Evolutionary conservation across 35 echinoderm and acorn worm species (phyloP), one percentile per base, ranked within the genome.

Genomic region (Eucidaris tribuloides): DNA sequence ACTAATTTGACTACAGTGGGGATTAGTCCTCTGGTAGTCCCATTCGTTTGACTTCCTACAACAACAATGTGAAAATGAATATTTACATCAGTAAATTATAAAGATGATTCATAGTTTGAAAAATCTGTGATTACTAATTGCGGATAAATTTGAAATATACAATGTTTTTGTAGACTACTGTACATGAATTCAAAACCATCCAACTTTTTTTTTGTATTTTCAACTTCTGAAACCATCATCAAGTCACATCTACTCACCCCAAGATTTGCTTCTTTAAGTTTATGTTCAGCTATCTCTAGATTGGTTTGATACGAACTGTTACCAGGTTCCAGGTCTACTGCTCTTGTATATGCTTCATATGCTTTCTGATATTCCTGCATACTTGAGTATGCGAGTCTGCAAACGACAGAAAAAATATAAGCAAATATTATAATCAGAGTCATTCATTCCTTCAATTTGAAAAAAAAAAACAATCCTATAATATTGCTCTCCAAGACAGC

Each of bases 211-310:
- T n/a, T n/a, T n/a, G n/a, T n/a, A n/a, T n/a, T n/a, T n/a, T n/a
- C n/a, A n/a, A n/a, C n/a, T n/a, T n/a, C n/a, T n/a, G 11, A 64
- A 19, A 31, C 60, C 13, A 20, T 24, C 30, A 11, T 24, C 30
- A 24, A 25, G 60, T 11, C n/a, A 52, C 9, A 11, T 74, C n/a
- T 3, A 44, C 79, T 82, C 60, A 85, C 89, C 83, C 89, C 91
- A 55, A 92, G 41, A 45, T 46, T 89, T 40, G 94, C 79, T 27
- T 87, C 96, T 84, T 57, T 62, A 23, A 99, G 79, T 79, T 99
- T 99, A 70, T 93, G 87, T 79, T 99, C 90, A 7, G 96, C 96
- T 59, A 99, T 99, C 49, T 83, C 79, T 2, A 99, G 84, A 45
- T 99, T 99, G 1, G 90, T 62, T 28, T 79, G 83, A 71, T 99